phyloP scores from a whole-genome alignment of 1,140 invertebrate genomes.

The Drosophila pectinifera region DNA sequence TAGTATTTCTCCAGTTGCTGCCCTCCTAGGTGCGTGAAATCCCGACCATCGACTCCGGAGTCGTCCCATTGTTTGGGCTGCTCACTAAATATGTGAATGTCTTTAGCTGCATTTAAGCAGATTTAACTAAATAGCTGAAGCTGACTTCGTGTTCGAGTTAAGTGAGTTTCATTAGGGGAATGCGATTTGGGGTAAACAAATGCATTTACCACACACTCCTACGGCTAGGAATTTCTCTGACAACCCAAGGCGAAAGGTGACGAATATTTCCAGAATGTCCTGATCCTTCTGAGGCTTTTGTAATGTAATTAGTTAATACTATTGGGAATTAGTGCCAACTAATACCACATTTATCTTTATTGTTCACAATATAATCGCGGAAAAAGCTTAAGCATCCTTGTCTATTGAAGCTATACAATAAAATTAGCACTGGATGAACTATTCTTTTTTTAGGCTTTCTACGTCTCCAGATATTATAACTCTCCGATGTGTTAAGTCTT shows the following conservation, averaged over 20 bases:
- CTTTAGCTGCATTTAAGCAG: slow-evolving; percentile 20
- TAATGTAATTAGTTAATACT: not conserved
- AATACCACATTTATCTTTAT: no score
- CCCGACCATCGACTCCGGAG: slow-evolving; percentile 12
- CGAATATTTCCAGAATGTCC: slow-evolving; percentile 6
- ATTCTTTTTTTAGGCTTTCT: no score
- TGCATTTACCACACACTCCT: slow-evolving; percentile 17
- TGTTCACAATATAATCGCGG: no score
- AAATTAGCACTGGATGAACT: no score
- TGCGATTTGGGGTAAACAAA: slow-evolving; percentile 35
- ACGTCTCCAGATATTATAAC: no score
- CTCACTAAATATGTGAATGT: slow-evolving; percentile 24
- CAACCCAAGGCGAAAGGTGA: not conserved
- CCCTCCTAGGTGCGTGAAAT: slow-evolving; percentile 46
- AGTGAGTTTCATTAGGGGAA: slow-evolving; percentile 60
- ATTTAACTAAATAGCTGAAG: slow-evolving; percentile 46
- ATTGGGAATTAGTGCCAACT: no score
- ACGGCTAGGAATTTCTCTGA: slow-evolving; percentile 1
- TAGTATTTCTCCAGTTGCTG: slow-evolving; percentile 18
- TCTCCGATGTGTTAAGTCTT: no score
- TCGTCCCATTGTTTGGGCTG: slow-evolving; percentile 18
- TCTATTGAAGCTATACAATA: no score
- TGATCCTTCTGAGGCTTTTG: not conserved
- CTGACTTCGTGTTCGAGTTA: slow-evolving; percentile 24
- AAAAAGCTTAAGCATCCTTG: no score